Evolutionary conservation across 2,888 invertebrate species (phyloP).

Genomic region (Ophion ventricosus): DNA sequence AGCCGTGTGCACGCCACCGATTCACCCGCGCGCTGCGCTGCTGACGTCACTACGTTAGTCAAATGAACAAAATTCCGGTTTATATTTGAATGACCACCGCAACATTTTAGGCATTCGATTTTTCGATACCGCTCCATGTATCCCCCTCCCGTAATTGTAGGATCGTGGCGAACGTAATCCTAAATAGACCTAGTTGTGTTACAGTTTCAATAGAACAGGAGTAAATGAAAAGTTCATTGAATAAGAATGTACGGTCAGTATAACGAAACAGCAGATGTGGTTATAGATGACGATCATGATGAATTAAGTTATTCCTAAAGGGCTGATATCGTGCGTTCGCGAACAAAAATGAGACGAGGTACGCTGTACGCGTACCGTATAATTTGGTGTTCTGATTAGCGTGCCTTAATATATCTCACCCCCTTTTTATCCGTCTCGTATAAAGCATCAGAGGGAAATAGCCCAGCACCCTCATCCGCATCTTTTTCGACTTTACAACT

Average conservation of each 20-base stretch:
- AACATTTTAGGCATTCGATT: too few species aligned
- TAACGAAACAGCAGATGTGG: background rate
- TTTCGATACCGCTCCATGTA: too few species aligned
- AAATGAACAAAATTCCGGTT: too few species aligned
- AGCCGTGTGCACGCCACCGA: too few species aligned
- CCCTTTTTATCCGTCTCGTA: conserved; percentile 2
- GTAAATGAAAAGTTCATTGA: conserved; percentile 4
- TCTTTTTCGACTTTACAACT: conserved; percentile 63
- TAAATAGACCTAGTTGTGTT: background rate
- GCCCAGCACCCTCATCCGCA: conserved; percentile 41
- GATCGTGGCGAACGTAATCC: background rate
- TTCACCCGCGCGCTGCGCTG: too few species aligned
- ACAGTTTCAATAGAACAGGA: background rate
- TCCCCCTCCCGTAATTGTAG: too few species aligned
- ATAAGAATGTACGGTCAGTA: background rate
- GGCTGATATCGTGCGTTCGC: conserved; percentile 12
- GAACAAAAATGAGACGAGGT: conserved; percentile 25
- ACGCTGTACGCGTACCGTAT: background rate
- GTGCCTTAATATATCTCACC: conserved; percentile 5
- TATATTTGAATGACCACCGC: too few species aligned
- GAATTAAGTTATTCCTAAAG: conserved; percentile 13
- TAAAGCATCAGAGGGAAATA: conserved; percentile 30
- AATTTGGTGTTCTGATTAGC: conserved; percentile 1
- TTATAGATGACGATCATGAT: background rate
- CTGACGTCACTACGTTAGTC: too few species aligned